Evolutionary conservation across 2,113 vertebrate genomes (phyloP).

Genomic region (Pelodiscus sinensis): DNA sequence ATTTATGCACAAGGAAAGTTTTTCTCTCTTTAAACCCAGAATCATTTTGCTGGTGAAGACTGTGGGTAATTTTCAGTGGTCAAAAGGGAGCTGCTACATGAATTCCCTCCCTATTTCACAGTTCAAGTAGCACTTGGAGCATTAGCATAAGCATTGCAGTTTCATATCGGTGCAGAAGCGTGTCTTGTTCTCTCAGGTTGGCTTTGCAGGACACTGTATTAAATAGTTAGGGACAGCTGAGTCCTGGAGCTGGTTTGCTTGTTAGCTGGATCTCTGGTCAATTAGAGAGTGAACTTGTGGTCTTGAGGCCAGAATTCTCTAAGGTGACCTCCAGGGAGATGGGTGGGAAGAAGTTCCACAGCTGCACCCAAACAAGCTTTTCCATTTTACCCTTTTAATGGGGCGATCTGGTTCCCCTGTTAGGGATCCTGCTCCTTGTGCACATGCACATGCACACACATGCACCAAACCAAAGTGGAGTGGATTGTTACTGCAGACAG

Average conservation of each 20-base stretch:
- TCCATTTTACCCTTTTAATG: background rate
- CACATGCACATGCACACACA: accelerated
- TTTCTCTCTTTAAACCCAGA: slow-evolving; percentile 5
- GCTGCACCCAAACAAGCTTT: background rate
- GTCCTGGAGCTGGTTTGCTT: background rate
- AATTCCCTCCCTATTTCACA: background rate
- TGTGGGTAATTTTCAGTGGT: background rate
- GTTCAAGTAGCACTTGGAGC: background rate
- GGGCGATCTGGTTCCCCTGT: background rate
- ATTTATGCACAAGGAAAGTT: background rate
- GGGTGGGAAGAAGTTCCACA: background rate
- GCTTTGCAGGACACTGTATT: background rate
- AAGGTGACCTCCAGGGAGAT: background rate
- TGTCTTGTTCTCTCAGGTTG: background rate
- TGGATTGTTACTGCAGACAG: background rate
- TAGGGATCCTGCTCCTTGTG: accelerated
- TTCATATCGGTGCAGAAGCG: background rate
- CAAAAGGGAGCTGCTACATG: background rate
- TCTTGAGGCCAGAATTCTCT: background rate
- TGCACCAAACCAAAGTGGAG: background rate
- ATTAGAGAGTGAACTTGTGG: background rate
- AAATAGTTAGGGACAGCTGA: background rate
- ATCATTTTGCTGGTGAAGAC: background rate
- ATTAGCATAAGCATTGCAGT: background rate
- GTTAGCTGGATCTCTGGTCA: background rate